Evolutionary conservation across 2,888 invertebrate species (phyloP).

Genomic region (Ophion ellenae): DNA sequence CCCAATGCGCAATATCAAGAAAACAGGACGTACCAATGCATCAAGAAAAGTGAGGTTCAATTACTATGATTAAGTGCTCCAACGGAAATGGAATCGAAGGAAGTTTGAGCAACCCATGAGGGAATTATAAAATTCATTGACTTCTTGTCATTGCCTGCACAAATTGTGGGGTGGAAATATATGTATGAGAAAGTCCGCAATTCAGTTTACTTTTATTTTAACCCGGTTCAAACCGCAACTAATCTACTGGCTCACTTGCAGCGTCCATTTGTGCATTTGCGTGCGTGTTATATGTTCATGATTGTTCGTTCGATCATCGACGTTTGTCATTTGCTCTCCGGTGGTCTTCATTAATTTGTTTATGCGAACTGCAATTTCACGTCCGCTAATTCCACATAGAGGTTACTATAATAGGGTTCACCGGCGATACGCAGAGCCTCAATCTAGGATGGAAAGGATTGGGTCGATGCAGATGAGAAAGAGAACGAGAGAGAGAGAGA

Average conservation of each 20-base stretch:
- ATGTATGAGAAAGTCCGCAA: not conserved
- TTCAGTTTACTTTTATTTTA: not conserved
- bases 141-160: not conserved
- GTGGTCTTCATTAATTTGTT: conserved; percentile 55
- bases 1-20: not conserved
- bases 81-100: not conserved
- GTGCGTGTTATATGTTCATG: conserved; percentile 1
- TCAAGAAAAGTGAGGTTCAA: not conserved
- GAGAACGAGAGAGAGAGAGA: not conserved
- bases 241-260: not conserved
- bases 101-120: not conserved
- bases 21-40: not conserved
- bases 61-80: not conserved
- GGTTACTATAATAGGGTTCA: conserved; percentile 45
- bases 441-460: conserved; percentile 59
- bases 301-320: conserved; percentile 40
- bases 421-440: conserved; percentile 42
- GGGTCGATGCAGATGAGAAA: conserved; percentile 47
- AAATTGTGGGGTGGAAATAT: not conserved
- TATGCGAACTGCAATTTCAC: conserved; percentile 29
- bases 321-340: conserved; percentile 15
- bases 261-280: not conserved
- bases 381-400: conserved; percentile 32
- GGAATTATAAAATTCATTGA: not conserved
- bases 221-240: not conserved